A percentile compares a stretch with the other conserved stretches of the same genome.
Conservation (phyloP, 2,888 invertebrate species). For the Oligia latruncula region DNA sequence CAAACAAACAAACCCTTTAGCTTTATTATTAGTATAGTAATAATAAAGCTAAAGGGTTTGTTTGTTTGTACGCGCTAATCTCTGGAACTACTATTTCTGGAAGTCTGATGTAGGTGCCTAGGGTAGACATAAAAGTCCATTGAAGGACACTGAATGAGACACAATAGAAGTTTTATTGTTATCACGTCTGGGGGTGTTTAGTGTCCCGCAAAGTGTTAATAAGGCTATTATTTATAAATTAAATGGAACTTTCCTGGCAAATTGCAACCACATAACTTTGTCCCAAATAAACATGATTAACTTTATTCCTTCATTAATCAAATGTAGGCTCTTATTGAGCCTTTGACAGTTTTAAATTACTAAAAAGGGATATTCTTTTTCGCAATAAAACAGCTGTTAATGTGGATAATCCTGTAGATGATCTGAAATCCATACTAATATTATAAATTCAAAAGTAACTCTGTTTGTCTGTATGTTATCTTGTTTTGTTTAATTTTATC, state of each 20-base stretch:
- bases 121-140: background rate
- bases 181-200: too few species aligned
- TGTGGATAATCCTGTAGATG: background rate
- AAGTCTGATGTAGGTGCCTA: background rate
- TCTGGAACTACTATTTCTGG: background rate
- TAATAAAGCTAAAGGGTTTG: background rate
- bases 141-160: background rate
- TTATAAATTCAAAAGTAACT: too few species aligned
- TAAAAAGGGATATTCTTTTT: background rate
- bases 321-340: background rate
- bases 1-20: too few species aligned
- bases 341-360: background rate
- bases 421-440: background rate
- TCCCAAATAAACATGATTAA: background rate
- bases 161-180: too few species aligned
- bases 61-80: too few species aligned
- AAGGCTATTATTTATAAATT: background rate
- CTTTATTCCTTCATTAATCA: background rate
- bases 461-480: too few species aligned
- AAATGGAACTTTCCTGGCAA: background rate
- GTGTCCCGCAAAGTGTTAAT: background rate
- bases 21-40: too few species aligned
- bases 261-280: background rate
- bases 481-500: too few species aligned
- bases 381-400: background rate